Percentiles rank a stretch among this genome's conserved stretches.
Conservation (phyloP, 2,113 vertebrate genomes). For the Pelmatolapia mariae region DNA sequence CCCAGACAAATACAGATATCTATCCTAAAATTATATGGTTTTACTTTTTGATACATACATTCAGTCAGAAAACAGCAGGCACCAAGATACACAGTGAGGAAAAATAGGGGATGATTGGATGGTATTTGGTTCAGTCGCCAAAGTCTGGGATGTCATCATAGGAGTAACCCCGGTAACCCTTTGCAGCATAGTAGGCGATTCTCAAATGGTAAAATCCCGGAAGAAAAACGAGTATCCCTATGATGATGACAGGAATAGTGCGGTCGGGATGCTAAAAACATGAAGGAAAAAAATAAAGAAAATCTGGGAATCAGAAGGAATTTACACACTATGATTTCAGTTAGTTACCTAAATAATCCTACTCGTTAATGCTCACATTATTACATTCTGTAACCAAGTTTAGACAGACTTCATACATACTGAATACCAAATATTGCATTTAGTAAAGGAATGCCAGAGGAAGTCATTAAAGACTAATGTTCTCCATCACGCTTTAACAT, state of each 20-base stretch:
- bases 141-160: conserved; percentile 97
- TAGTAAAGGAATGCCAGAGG: not conserved
- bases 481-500: not conserved
- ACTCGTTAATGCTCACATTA: not conserved
- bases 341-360: not conserved
- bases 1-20: not conserved
- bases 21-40: not conserved
- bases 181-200: conserved; percentile 92
- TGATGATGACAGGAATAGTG: conserved; percentile 88
- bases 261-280: conserved; percentile 81
- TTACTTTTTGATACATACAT: not conserved
- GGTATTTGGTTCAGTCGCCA: conserved; percentile 75
- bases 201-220: conserved; percentile 95
- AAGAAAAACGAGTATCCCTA: conserved; percentile 90
- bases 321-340: not conserved
- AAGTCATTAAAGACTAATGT: not conserved
- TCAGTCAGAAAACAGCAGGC: conserved; percentile 21
- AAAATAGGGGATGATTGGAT: not conserved
- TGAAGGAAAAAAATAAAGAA: not conserved
- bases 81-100: not conserved
- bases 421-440: not conserved
- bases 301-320: not conserved
- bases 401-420: not conserved
- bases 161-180: conserved; percentile 93
- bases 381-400: not conserved